Evolutionary conservation across 2,888 invertebrate genomes (phyloP).

Genomic region (Xiphydria camelus): DNA sequence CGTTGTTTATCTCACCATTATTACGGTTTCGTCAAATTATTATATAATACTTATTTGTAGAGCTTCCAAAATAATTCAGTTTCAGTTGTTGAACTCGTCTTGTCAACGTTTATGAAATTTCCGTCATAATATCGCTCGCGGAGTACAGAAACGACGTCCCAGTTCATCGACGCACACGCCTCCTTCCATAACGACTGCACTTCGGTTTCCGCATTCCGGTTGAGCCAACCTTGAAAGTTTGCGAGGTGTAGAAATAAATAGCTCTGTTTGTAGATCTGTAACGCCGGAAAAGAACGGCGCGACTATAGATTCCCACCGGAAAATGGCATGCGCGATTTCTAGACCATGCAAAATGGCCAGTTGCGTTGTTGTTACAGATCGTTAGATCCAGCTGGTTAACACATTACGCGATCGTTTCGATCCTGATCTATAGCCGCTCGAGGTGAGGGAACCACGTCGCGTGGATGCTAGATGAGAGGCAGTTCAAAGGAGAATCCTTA

Average conservation of each 20-base stretch:
- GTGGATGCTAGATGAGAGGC: no score
- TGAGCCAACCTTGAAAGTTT: slow-evolving; percentile 35
- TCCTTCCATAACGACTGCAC: no score
- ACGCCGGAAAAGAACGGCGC: slow-evolving; percentile 23
- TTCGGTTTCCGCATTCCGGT: slow-evolving; percentile 44
- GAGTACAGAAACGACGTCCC: no score
- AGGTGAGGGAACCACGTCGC: background rate
- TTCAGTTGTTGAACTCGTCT: no score
- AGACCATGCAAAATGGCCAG: slow-evolving; percentile 12
- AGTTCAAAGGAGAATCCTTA: no score
- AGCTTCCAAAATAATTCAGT: no score
- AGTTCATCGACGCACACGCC: no score
- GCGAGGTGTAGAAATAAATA: slow-evolving; percentile 41
- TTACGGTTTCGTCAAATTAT: no score
- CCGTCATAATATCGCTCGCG: no score
- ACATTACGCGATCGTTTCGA: slow-evolving; percentile 16
- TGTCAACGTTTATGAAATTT: no score
- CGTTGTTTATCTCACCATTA: no score
- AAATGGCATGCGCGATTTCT: slow-evolving; percentile 15
- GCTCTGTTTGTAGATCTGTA: slow-evolving; percentile 36
- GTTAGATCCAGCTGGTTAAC: slow-evolving; percentile 22
- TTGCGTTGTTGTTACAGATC: slow-evolving; percentile 14
- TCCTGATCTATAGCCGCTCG: slow-evolving; percentile 4
- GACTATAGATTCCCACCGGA: background rate
- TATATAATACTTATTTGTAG: no score